phyloP scores from a whole-genome alignment of 1,140 invertebrate genomes.

The Macrobrachium nipponense region DNA sequence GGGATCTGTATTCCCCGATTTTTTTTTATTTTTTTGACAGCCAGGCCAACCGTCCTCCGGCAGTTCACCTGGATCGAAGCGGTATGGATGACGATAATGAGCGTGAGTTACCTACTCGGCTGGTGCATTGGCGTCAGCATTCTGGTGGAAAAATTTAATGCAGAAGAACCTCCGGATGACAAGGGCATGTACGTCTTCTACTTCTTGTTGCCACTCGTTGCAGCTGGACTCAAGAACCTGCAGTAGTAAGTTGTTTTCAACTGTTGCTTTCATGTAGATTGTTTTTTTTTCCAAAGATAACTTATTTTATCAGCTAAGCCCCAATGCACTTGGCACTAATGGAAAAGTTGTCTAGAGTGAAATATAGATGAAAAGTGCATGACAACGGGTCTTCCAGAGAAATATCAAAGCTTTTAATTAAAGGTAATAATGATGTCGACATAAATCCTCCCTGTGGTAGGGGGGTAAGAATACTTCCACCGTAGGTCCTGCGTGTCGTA shows the following conservation, averaged over 20 bases:
- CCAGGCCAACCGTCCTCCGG: not conserved
- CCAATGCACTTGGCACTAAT: no score
- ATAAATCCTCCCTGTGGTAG: no score
- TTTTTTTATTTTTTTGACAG: not conserved
- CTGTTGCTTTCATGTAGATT: not conserved
- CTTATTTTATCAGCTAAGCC: not conserved
- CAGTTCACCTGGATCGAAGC: conserved; percentile 45
- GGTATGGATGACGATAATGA: conserved; percentile 4
- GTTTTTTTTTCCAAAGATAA: not conserved
- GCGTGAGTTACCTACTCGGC: conserved; percentile 36
- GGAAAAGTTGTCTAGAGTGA: no score
- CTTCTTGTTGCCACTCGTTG: conserved; percentile 38
- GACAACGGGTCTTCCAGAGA: no score
- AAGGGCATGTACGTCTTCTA: conserved; percentile 20
- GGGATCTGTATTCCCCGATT: not conserved
- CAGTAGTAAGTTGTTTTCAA: conserved; percentile 40
- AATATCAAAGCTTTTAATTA: no score
- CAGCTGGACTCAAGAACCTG: conserved; percentile 47
- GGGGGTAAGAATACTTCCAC: no score
- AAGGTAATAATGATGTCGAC: no score
- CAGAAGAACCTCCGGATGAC: conserved; percentile 16
- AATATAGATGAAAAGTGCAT: no score
- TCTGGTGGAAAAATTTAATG: conserved; percentile 28
- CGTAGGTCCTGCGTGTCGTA: no score
- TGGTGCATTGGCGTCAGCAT: conserved; percentile 39